Evolutionary conservation across 2,888 invertebrate genomes (phyloP).

Genomic region (Agriopis leucophaearia): DNA sequence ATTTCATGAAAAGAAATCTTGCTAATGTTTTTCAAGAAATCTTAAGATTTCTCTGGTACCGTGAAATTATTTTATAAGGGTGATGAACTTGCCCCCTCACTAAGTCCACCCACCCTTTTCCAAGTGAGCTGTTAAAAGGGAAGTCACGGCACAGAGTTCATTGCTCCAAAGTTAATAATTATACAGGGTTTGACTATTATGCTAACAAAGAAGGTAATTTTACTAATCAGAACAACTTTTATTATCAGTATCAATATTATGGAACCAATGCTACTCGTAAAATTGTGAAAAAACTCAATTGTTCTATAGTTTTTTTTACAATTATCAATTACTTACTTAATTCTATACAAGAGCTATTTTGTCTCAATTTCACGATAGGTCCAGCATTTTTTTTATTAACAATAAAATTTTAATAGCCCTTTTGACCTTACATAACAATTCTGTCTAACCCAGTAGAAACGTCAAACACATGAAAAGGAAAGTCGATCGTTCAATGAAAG

Average conservation of each 20-base stretch:
- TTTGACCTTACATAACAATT: background rate
- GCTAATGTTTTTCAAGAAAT: too few relatives aligned
- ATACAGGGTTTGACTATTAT: constrained; percentile 2
- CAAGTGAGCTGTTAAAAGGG: constrained; percentile 79
- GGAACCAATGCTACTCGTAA: too few relatives aligned
- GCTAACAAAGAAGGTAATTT: background rate
- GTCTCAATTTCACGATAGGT: background rate
- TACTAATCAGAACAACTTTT: background rate
- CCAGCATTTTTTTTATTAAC: background rate
- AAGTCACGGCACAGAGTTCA: constrained; percentile 80
- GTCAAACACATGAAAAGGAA: constrained; percentile 68
- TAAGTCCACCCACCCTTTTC: constrained; percentile 65
- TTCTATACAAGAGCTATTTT: background rate
- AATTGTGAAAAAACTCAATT: too few relatives aligned
- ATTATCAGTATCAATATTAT: too few relatives aligned
- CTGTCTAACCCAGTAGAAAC: constrained; percentile 30
- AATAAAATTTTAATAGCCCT: background rate
- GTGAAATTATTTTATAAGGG: background rate
- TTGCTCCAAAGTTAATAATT: constrained; percentile 63
- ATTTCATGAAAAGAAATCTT: too few relatives aligned
- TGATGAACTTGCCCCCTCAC: background rate
- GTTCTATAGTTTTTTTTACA: too few relatives aligned
- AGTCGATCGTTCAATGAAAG: constrained; percentile 53
- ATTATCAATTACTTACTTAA: too few relatives aligned
- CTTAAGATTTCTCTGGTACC: too few relatives aligned